Evolutionary conservation across 2,888 invertebrate species (phyloP).

Genomic region (Cheilosia pagana): DNA sequence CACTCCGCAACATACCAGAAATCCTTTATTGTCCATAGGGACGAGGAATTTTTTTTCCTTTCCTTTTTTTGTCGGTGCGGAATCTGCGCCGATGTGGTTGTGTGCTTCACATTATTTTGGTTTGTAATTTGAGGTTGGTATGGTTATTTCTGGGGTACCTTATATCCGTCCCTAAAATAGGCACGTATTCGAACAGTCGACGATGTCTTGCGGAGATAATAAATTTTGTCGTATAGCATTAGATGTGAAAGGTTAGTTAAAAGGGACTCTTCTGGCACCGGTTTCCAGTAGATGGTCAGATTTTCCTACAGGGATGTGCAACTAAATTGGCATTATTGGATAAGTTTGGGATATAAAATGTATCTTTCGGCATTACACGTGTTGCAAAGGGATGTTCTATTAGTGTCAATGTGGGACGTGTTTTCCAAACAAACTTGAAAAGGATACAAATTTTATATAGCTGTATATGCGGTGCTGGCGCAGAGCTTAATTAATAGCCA

Average conservation of each 20-base stretch:
- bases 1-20: not conserved
- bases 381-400: slow-evolving; percentile 23
- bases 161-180: slow-evolving; percentile 13
- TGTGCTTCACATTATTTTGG: slow-evolving; percentile 30
- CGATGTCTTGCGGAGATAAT: slow-evolving; percentile 48
- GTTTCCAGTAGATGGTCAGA: slow-evolving; percentile 8
- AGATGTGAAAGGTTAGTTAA: slow-evolving; percentile 34
- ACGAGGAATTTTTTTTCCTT: not conserved
- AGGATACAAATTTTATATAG: not conserved
- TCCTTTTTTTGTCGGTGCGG: not conserved
- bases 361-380: slow-evolving; percentile 35
- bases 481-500: not conserved
- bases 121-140: slow-evolving; percentile 24
- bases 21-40: slow-evolving; percentile 14
- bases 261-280: slow-evolving; percentile 10
- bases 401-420: slow-evolving; percentile 23
- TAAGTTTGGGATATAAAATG: slow-evolving; percentile 24
- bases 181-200: slow-evolving; percentile 41
- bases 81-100: not conserved
- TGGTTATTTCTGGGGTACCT: slow-evolving; percentile 11
- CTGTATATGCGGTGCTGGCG: not conserved
- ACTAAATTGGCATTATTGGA: slow-evolving; percentile 49
- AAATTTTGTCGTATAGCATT: slow-evolving; percentile 25
- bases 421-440: not conserved
- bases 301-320: slow-evolving; percentile 1